A percentile compares a stretch with the other conserved stretches of the same genome.
These are phyloP conservation scores for Peribatodes rhomboidaria DNA, from an alignment of 2,888 invertebrate species.

Conservation along the genomic window DNA sequence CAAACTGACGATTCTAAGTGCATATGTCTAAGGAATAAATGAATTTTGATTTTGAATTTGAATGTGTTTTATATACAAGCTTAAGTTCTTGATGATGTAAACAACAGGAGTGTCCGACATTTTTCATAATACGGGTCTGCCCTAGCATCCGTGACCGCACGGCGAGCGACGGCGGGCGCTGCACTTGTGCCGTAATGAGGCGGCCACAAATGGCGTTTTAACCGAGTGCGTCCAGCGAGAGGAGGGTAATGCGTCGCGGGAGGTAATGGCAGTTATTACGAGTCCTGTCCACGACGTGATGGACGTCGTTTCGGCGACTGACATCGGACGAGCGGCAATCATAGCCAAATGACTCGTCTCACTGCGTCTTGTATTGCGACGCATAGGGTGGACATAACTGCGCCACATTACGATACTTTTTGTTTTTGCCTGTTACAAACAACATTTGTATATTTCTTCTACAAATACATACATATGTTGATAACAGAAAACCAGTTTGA, in stretches of 20 bases:
- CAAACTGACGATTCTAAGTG: too few relatives aligned
- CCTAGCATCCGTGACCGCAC: not conserved
- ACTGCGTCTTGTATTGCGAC: not conserved
- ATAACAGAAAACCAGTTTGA: not conserved
- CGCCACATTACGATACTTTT: slow-evolving; percentile 1
- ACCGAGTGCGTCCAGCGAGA: slow-evolving; percentile 34
- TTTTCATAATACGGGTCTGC: too few relatives aligned
- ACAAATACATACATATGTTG: too few relatives aligned
- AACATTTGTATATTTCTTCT: too few relatives aligned
- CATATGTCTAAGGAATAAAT: too few relatives aligned
- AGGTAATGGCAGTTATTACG: slow-evolving; percentile 39
- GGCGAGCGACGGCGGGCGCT: not conserved
- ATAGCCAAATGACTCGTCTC: slow-evolving; percentile 12
- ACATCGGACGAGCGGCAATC: slow-evolving; percentile 21
- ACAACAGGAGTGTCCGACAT: too few relatives aligned
- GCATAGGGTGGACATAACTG: not conserved
- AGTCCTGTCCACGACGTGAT: slow-evolving; percentile 22
- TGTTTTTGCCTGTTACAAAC: not conserved
- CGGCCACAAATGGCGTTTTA: slow-evolving; percentile 34
- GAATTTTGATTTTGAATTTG: too few relatives aligned
- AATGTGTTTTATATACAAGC: too few relatives aligned
- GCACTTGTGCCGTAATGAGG: slow-evolving; percentile 31
- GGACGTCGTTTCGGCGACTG: slow-evolving; percentile 33
- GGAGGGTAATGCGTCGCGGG: slow-evolving; percentile 20
- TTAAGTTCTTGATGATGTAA: too few relatives aligned